A percentile compares a stretch with the other conserved stretches of the same genome.
phyloP scores from a whole-genome alignment of 2,797 vertebrate species.

The Rhinichthys osculus region DNA sequence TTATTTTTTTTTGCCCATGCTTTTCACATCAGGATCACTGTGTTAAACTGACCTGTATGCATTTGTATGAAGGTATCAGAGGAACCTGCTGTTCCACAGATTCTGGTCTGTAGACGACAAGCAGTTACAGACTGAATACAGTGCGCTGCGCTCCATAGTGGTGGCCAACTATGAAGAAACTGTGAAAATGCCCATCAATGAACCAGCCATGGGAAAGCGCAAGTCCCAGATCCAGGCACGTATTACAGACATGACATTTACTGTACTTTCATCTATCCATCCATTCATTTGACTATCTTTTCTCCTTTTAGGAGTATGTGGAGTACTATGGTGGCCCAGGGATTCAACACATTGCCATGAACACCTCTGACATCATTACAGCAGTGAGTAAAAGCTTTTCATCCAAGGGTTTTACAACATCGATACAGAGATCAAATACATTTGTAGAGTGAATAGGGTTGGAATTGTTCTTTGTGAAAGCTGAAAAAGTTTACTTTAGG shows the following conservation, averaged over 20 bases:
- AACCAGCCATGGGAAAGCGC: constrained; percentile 88
- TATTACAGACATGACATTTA: constrained; percentile 3
- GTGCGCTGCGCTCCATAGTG: constrained; percentile 93
- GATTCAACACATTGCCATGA: constrained; percentile 96
- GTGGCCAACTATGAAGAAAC: constrained; percentile 95
- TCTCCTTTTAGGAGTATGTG: constrained; percentile 85
- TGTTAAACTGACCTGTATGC: constrained; percentile 2
- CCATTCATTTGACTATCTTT: neutral
- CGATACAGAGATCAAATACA: neutral
- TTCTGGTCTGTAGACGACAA: constrained; percentile 99
- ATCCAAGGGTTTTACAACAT: neutral
- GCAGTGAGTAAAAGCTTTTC: constrained; percentile 78
- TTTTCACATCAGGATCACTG: neutral
- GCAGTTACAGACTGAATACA: constrained; percentile 93
- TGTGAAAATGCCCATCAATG: constrained; percentile 98
- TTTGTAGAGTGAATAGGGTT: neutral
- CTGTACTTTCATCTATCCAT: neutral
- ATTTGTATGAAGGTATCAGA: constrained; percentile 85
- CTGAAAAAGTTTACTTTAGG: neutral
- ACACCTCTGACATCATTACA: constrained; percentile 90
- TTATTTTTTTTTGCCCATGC: neutral
- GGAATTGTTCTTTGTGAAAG: neutral
- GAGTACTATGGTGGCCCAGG: constrained; percentile 95
- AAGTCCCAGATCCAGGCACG: constrained; percentile 97
- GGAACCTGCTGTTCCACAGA: constrained; percentile 92